Evolutionary conservation across 1,140 invertebrate genomes (phyloP), one percentile per base, ranked within the genome.

Genomic region (Neodiprion virginianus): DNA sequence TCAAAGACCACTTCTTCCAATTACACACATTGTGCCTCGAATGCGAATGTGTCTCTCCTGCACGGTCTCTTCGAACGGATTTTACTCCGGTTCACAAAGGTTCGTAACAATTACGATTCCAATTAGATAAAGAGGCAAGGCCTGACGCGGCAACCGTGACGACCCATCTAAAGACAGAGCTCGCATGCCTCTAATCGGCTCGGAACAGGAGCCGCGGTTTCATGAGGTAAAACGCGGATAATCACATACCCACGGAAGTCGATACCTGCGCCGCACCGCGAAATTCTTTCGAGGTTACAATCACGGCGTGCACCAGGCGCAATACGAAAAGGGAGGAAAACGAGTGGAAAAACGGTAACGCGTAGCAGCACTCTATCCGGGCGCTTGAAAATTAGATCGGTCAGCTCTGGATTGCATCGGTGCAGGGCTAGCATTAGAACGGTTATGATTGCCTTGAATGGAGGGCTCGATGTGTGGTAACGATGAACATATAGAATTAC

Each of bases 331-430:
- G 53, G 53, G 53, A 61, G 53, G 53, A 61, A 61, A 61, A 61
- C 53, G 53, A 61, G 53, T 61, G 53, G 53, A 61, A 61, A 61
- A 61, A 61, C 53, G 53, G 53, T 61, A 61, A 61, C 53, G 53
- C 53, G 53, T 17, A 40, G n/a, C n/a, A 61, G 53, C 53, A 61
- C 11, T 17, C 53, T 61, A 61, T 61, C 53, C 53, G 8, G 53
- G 11, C 53, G n/a, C 53, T 61, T 61, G 28, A 61, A 61, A 61
- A 61, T 61, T 61, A 61, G 53, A 61, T 61, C 53, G 53, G 53
- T 8, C 53, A 14, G 53, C n/a, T 61, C 53, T 14, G 53, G n/a
- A 61, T 61, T 61, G 53, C 53, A 14, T 61, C n/a, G 53, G 28
- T 40, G 53, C 53, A 61, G 53, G 53, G 11, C 53, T 61, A 61